phyloP scores from a whole-genome alignment of 2,797 vertebrate species.

The Tinamus major region DNA sequence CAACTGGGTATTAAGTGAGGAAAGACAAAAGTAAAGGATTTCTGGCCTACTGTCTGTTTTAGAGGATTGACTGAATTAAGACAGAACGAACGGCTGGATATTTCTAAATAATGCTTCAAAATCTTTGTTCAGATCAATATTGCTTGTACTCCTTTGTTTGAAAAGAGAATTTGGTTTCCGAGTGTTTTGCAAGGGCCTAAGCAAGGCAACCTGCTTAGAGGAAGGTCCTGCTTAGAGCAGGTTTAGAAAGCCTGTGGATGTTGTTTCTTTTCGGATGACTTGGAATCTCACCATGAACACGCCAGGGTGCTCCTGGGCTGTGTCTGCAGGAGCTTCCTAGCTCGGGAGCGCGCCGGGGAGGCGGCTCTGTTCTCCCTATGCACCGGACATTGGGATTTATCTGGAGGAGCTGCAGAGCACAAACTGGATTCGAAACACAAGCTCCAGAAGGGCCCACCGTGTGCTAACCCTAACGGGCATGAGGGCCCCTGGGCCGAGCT shows the following conservation, averaged over 20 bases:
- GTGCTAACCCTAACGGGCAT: neutral
- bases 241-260: neutral
- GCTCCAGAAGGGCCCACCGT: neutral
- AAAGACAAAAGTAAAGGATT: constrained; percentile 2
- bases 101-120: neutral
- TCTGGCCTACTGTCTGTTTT: neutral
- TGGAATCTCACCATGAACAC: rapidly evolving
- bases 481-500: neutral
- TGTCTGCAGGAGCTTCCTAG: neutral
- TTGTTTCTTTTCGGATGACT: neutral
- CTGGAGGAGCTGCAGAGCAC: neutral
- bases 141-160: rapidly evolving
- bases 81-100: neutral
- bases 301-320: rapidly evolving
- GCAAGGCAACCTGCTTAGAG: neutral
- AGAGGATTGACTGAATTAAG: constrained; percentile 8
- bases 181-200: neutral
- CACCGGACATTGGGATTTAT: neutral
- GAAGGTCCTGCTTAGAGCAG: neutral
- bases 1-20: constrained; percentile 5
- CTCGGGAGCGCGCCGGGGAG: rapidly evolving
- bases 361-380: neutral
- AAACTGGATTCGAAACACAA: neutral
- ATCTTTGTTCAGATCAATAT: neutral
- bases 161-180: neutral